Base-by-base conservation (phyloP, 2,888 invertebrate species). In the Rutpela maculata region DNA sequence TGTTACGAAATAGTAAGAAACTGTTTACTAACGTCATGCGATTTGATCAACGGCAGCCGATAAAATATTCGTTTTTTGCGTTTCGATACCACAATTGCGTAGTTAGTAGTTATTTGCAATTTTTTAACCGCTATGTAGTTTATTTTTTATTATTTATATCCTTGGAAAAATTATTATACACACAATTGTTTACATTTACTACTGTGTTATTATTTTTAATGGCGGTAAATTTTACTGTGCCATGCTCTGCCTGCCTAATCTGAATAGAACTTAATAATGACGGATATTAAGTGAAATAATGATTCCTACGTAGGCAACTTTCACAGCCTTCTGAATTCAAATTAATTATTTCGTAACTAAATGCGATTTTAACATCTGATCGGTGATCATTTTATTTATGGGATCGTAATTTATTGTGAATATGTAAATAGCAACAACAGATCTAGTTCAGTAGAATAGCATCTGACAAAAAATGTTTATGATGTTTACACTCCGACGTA, bases 281-380 rank as follows among this genome's bases (percentile, higher is more conserved):
- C 38, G 18, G 10, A 55, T 67, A 67, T 17, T 55, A 17, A 56
- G 11, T 26, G 38, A 5, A 67, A 11, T 67, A 55, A 67, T 55
- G 22, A 56, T 56, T 19, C 55, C 50, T 22, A 38, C 5, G 22
- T 15, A 22, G 59, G 15, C 55, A n/a, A 67, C 67, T 67, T 67
- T 67, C 67, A 67, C 67, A 22, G 50, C 43, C 55, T 66, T 50
- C 50, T 50, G 50, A 50, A 57, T 18, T 12, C 55, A 67, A 67
- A 55, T 67, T 67, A 55, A 67, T 67, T 55, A 67, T 67, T 67
- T 67, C 67, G 55, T 56, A 67, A 67, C 17, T 10, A 55, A 55
- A 26, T 22, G 15, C 26, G n/a, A 22, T 55, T 67, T 56, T 56
- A 67, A 55, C 67, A 56, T 67, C 67, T 67, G 67, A n/a, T 15